These are phyloP conservation scores for Euplexia lucipara DNA, from an alignment of 2,888 invertebrate species.

Conservation along the genomic window DNA sequence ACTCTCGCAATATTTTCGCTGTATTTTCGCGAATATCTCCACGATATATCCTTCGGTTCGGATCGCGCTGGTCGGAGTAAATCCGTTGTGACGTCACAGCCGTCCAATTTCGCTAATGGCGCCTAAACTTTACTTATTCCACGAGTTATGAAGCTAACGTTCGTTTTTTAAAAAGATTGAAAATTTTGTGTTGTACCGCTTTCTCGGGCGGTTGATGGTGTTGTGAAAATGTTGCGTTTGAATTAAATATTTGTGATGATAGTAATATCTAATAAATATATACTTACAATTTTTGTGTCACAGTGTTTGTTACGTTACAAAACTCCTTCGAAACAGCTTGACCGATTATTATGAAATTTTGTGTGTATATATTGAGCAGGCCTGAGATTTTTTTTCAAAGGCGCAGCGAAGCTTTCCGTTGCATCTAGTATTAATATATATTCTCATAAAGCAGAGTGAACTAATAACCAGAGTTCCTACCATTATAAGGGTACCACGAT, in stretches of 20 bases:
- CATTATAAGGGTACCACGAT: too few relatives aligned
- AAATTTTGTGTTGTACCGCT: slow-evolving; percentile 54
- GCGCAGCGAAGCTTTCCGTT: too few relatives aligned
- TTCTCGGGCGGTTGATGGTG: slow-evolving; percentile 20
- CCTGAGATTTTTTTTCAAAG: too few relatives aligned
- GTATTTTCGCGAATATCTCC: slow-evolving; percentile 55
- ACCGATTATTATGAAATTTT: too few relatives aligned
- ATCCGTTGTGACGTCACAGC: slow-evolving; percentile 80
- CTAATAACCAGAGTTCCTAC: too few relatives aligned
- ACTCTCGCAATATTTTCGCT: slow-evolving; percentile 61
- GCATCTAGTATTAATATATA: too few relatives aligned
- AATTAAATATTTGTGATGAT: not conserved
- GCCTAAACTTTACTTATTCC: slow-evolving; percentile 81
- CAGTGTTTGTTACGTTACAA: too few relatives aligned
- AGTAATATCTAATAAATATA: not conserved
- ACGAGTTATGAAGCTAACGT: slow-evolving; percentile 74
- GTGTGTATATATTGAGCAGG: too few relatives aligned
- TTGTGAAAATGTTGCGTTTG: slow-evolving; percentile 21
- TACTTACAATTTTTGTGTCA: too few relatives aligned
- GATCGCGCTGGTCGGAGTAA: slow-evolving; percentile 65
- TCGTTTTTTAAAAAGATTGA: slow-evolving; percentile 65
- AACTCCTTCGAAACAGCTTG: too few relatives aligned
- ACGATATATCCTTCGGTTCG: slow-evolving; percentile 63
- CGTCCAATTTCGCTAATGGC: slow-evolving; percentile 86
- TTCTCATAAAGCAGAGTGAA: too few relatives aligned